Evolutionary conservation across 2,888 invertebrate genomes (phyloP).

Genomic region (Eugnorisma glareosa): DNA sequence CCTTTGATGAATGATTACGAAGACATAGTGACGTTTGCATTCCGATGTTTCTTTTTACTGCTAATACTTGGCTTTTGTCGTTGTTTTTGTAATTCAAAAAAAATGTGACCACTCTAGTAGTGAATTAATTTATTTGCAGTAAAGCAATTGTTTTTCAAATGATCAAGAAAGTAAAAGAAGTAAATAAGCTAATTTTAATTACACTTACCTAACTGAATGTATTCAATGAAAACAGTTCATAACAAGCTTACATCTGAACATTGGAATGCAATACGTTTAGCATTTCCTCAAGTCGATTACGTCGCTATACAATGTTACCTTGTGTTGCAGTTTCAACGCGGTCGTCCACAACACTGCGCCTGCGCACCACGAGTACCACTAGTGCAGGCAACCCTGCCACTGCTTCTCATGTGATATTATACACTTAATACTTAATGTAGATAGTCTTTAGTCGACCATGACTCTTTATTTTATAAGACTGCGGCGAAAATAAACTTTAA

Average conservation of each 20-base stretch:
- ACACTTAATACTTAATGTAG: conserved; percentile 85
- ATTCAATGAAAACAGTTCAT: conserved; percentile 51
- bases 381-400: conserved; percentile 73
- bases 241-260: conserved; percentile 54
- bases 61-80: not conserved
- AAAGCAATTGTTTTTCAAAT: not conserved
- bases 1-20: not conserved
- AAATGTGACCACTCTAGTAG: no score
- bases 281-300: conserved; percentile 59
- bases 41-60: not conserved
- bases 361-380: conserved; percentile 85
- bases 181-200: conserved; percentile 23
- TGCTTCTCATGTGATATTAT: conserved; percentile 88
- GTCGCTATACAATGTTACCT: conserved; percentile 52
- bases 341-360: conserved; percentile 89
- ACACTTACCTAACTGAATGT: conserved; percentile 9
- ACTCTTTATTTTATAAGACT: conserved; percentile 86
- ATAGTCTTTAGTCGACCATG: conserved; percentile 89
- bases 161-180: not conserved
- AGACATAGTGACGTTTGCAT: not conserved
- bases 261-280: conserved; percentile 51
- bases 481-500: conserved; percentile 89
- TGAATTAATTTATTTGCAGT: not conserved
- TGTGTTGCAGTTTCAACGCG: conserved; percentile 86
- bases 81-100: not conserved